These are phyloP conservation scores for Melanotaenia trifasciata DNA, from an alignment of 2,797 vertebrate species.

Conservation along the genomic window DNA sequence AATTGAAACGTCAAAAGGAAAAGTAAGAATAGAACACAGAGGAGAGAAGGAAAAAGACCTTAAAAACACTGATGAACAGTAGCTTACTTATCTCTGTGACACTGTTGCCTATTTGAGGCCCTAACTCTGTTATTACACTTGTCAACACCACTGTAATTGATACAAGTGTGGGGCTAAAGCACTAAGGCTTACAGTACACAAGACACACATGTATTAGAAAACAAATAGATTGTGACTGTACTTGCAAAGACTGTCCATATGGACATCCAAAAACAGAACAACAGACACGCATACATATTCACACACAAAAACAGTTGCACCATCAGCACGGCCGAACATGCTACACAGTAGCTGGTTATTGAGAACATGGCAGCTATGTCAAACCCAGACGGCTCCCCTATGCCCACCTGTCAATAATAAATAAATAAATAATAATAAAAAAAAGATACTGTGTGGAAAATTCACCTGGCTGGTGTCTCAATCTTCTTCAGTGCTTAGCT, in stretches of 20 bases:
- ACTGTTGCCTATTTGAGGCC: slow-evolving; percentile 81
- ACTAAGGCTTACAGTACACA: slow-evolving; percentile 69
- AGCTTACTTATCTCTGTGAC: slow-evolving; percentile 77
- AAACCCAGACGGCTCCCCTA: slow-evolving; percentile 63
- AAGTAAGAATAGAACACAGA: slow-evolving; percentile 30
- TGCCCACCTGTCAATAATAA: slow-evolving; percentile 68
- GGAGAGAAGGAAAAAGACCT: slow-evolving; percentile 24
- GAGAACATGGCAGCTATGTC: slow-evolving; percentile 56
- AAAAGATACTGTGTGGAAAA: slow-evolving; percentile 50
- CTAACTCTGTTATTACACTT: slow-evolving; percentile 90
- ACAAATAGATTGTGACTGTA: slow-evolving; percentile 41
- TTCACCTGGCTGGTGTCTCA: slow-evolving; percentile 80
- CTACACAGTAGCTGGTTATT: slow-evolving; percentile 49
- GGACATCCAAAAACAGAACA: slow-evolving; percentile 45
- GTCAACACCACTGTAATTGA: slow-evolving; percentile 89
- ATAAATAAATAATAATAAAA: slow-evolving; percentile 51
- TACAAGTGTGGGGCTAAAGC: slow-evolving; percentile 84
- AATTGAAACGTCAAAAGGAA: slow-evolving; percentile 7
- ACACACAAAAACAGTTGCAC: slow-evolving; percentile 76
- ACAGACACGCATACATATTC: slow-evolving; percentile 69
- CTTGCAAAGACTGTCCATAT: slow-evolving; percentile 48
- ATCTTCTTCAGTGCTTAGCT: slow-evolving; percentile 72
- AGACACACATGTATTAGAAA: slow-evolving; percentile 26
- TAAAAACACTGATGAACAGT: slow-evolving; percentile 39
- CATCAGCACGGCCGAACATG: slow-evolving; percentile 53